Base-by-base conservation (phyloP, 2,888 invertebrate species). In the Mantis religiosa region DNA sequence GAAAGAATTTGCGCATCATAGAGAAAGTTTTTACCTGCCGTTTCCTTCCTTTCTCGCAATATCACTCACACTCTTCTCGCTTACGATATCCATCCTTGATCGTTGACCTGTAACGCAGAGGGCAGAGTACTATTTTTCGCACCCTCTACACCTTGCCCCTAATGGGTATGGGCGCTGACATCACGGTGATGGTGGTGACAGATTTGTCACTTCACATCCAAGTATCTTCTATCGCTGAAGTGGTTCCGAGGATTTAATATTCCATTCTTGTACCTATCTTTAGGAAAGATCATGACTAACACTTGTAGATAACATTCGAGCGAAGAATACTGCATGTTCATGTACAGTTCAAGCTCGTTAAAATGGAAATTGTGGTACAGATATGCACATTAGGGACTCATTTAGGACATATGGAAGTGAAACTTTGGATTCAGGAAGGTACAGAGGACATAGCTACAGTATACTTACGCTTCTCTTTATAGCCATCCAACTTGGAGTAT, bases 11-110 rank as follows among this genome's bases (percentile, higher is more conserved):
- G 15, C 82, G 87, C 87, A 87, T 81, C 87, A 87, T 82, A 87
- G 81, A 87, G 82, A 71, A 87, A 87, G 87, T 87, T 82, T 85
- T 87, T 87, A 87, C 87, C 87, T 87, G 87, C 81, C 87, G 81
- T 82, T 82, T 82, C 54, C 54, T 71, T 71, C 54, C 54, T 71
- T 71, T 71, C 54, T 71, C 54, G 54, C 54, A 71, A 71, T 71
- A 71, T 71, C 54, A 71, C 54, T 25, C 54, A 20, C 54, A 71
- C 54, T 71, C 54, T 71, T 25, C 54, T 71, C 54, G 54, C 20
- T 71, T 71, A 71, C 54, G 54, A 71, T 71, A 71, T 54, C 85
- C 85, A 85, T n/a, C 54, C 86, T 86, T 87, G 87, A 87, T 82
- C 82, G 87, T 71, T 71, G 54, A 71, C 54, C 54, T 71, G 54